Evolutionary conservation across 2,888 invertebrate species (phyloP), one percentile per base, ranked within the genome.

Genomic region (Cosmopolites sordidus): DNA sequence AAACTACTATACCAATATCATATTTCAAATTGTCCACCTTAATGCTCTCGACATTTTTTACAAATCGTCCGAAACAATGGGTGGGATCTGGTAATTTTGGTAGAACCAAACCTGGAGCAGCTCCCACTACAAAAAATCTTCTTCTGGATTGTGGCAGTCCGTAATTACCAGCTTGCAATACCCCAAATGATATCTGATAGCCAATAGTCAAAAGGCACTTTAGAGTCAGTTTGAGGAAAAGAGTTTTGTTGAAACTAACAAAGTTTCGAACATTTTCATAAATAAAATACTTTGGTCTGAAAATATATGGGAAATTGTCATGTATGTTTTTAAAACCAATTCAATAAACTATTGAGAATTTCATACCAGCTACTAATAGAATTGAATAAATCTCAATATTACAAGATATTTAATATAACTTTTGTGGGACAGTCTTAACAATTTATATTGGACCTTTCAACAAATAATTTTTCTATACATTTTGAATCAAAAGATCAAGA

Each of bases 241-340:
- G 71, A 54, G 71, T 71, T 14, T 70, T 67, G 60, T 79, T 77
- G 66, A 75, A 79, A 1, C 73, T 72, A 9, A 77, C 76, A 70
- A 80, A 79, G 66, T 78, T 79, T 27, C 76, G 67, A 6, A 80
- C 79, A 64, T 80, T 80, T 67, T 80, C 80, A 59, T 80, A 66
- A 16, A 80, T 61, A 62, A 79, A 76, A 66, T 73, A 80, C 48
- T 72, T 54, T 1, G 59, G 59, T 17, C 59, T 59, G 43, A 42
- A 57, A 54, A n/a, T n/a, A n/a, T n/a, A n/a, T n/a, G n/a, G n/a
- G n/a, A n/a, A n/a, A n/a, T n/a, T n/a, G n/a, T n/a, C n/a, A n/a
- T n/a, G n/a, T n/a, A n/a, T n/a, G n/a, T n/a, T n/a, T n/a, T n/a
- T n/a, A n/a, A n/a, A n/a, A n/a, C n/a, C n/a, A n/a, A n/a, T n/a